Conservation (phyloP, 2,113 vertebrate species). For the Colius striatus region DNA sequence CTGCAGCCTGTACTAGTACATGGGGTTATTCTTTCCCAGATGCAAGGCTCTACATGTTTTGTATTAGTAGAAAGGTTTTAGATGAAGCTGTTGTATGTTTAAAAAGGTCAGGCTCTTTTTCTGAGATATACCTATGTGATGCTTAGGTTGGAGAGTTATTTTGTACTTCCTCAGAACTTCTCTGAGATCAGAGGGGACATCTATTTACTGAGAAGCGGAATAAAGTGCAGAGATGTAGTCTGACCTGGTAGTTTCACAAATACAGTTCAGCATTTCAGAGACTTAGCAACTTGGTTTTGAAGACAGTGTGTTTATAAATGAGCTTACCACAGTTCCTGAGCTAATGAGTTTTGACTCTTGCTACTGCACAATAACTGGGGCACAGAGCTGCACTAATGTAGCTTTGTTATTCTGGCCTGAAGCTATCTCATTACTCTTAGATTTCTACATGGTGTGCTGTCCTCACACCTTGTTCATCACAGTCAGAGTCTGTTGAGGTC, state of each 20-base stretch:
- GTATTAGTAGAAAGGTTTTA: neutral
- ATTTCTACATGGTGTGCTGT: fast-evolving
- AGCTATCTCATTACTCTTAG: neutral
- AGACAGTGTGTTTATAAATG: neutral
- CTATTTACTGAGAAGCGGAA: neutral
- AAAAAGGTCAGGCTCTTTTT: neutral
- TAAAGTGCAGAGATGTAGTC: neutral
- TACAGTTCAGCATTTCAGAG: neutral
- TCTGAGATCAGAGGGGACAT: neutral
- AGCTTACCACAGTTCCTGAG: constrained; percentile 41
- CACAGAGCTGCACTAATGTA: constrained; percentile 32
- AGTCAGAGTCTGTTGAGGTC: neutral
- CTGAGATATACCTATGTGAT: neutral
- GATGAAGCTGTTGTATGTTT: neutral
- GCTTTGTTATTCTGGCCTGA: neutral
- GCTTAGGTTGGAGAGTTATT: neutral
- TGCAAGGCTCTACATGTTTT: neutral
- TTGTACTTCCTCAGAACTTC: neutral
- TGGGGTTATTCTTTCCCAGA: no score
- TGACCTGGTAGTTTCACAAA: neutral
- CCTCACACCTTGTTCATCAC: neutral
- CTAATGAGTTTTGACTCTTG: constrained; percentile 56
- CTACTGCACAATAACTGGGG: neutral
- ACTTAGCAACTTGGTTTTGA: constrained; percentile 28
- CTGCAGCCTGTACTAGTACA: no score